These are phyloP conservation scores for Paracentrotus lividus DNA, from an alignment of 53 echinoderm and acorn worm genomes.

Conservation along the genomic window DNA sequence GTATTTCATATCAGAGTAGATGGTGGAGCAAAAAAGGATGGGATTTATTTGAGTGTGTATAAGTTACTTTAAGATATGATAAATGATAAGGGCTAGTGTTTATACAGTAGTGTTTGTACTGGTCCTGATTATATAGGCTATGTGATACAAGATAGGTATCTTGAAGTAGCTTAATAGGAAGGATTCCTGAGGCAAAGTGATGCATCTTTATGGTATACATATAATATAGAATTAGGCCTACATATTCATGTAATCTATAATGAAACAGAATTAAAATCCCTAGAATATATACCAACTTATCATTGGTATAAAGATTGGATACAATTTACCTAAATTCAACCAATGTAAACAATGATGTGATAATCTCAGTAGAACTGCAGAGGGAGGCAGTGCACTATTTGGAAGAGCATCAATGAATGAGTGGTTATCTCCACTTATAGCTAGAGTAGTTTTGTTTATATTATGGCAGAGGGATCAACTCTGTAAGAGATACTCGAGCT, in stretches of 20 bases:
- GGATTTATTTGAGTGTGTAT: background rate
- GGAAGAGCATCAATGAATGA: conserved; percentile 57
- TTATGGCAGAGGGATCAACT: conserved; percentile 23
- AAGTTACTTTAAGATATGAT: background rate
- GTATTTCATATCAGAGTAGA: background rate
- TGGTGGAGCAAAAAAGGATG: background rate
- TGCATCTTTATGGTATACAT: background rate
- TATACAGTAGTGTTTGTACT: background rate
- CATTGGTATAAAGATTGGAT: background rate
- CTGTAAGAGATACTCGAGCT: conserved; percentile 2
- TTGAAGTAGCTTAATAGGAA: background rate
- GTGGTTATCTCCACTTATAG: conserved; percentile 46
- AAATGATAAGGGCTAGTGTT: conserved; percentile 1
- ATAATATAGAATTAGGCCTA: too few species aligned
- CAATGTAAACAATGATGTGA: background rate
- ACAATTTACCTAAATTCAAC: background rate
- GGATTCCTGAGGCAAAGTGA: background rate
- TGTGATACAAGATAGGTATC: background rate
- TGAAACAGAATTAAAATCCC: too few species aligned
- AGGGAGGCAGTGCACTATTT: conserved; percentile 8
- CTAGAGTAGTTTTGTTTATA: conserved; percentile 30
- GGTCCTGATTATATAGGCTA: background rate
- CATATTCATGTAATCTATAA: too few species aligned
- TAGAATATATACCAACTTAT: background rate
- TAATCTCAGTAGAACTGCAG: background rate